A percentile compares a stretch with the other conserved stretches of the same genome.
Evolutionary conservation across 23 tunicate species (phyloP).

Genomic region (Clavelina lepadiformis): DNA sequence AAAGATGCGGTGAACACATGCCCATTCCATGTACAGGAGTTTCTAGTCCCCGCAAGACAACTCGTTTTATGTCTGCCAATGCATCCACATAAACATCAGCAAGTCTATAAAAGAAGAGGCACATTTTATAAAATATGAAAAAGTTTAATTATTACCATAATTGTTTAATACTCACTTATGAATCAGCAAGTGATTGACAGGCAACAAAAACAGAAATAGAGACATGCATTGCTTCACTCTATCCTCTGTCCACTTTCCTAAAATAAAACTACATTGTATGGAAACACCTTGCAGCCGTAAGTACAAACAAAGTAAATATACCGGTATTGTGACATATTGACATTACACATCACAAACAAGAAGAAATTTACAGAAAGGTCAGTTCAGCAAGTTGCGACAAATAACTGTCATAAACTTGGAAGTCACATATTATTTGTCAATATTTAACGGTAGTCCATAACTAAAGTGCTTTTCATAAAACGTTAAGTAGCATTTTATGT

Average conservation of each 20-base stretch:
- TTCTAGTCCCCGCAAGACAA: slow-evolving; percentile 63
- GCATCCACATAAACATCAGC: slow-evolving; percentile 78
- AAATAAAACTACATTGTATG: too few relatives aligned
- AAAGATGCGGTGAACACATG: slow-evolving; percentile 73
- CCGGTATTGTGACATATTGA: too few relatives aligned
- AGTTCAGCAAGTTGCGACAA: too few relatives aligned
- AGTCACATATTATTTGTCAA: too few relatives aligned
- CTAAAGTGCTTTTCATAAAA: too few relatives aligned
- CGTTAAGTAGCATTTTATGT: too few relatives aligned
- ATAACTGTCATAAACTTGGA: too few relatives aligned
- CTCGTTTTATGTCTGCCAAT: slow-evolving; percentile 69
- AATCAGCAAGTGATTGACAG: slow-evolving; percentile 57
- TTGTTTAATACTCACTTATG: slow-evolving; percentile 28
- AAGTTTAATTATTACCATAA: neutral
- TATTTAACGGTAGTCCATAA: too few relatives aligned
- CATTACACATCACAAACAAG: too few relatives aligned
- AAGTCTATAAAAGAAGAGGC: slow-evolving; percentile 21
- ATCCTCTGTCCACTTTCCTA: slow-evolving; percentile 75
- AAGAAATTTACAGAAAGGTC: too few relatives aligned
- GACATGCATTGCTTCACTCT: slow-evolving; percentile 76
- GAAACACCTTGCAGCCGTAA: too few relatives aligned
- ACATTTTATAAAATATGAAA: neutral
- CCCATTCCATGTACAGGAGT: slow-evolving; percentile 79
- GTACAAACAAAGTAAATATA: too few relatives aligned
- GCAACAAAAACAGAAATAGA: slow-evolving; percentile 60